phyloP scores from a whole-genome alignment of 53 echinoderm and acorn worm species.

The Paracentrotus lividus region DNA sequence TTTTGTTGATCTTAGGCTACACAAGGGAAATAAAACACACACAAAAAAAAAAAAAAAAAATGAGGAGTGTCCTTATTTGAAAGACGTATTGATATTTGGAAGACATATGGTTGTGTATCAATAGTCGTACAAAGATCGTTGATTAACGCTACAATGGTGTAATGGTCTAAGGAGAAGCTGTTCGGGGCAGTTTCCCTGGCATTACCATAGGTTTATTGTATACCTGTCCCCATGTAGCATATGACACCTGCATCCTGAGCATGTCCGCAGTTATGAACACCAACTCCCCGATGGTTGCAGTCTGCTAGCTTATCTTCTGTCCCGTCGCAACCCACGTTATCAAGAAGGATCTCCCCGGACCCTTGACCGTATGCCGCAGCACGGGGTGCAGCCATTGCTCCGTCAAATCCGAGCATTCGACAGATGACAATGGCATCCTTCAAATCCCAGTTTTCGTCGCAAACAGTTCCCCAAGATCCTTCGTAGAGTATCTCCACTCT shows the following conservation, averaged over 20 bases:
- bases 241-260: slow-evolving; percentile 75
- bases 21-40: no score
- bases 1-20: no score
- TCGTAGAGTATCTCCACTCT: slow-evolving; percentile 69
- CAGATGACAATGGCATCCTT: slow-evolving; percentile 70
- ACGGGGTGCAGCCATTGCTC: slow-evolving; percentile 4
- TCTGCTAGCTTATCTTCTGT: slow-evolving; percentile 58
- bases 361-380: slow-evolving; percentile 67
- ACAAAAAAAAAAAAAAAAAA: no score
- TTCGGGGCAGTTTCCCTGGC: no score
- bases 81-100: no score
- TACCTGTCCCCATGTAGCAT: slow-evolving; percentile 48
- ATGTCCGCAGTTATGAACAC: slow-evolving; percentile 64
- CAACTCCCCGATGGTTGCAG: slow-evolving; percentile 58
- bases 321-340: slow-evolving; percentile 68
- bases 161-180: no score
- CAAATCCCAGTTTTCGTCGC: slow-evolving; percentile 72
- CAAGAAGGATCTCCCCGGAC: slow-evolving; percentile 68
- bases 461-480: slow-evolving; percentile 70
- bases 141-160: no score
- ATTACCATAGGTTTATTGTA: not conserved
- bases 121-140: no score
- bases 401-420: slow-evolving; percentile 64
- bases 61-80: no score
- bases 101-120: no score